phyloP scores from a whole-genome alignment of 2,113 vertebrate genomes.

The Nyctereutes procyonoides region DNA sequence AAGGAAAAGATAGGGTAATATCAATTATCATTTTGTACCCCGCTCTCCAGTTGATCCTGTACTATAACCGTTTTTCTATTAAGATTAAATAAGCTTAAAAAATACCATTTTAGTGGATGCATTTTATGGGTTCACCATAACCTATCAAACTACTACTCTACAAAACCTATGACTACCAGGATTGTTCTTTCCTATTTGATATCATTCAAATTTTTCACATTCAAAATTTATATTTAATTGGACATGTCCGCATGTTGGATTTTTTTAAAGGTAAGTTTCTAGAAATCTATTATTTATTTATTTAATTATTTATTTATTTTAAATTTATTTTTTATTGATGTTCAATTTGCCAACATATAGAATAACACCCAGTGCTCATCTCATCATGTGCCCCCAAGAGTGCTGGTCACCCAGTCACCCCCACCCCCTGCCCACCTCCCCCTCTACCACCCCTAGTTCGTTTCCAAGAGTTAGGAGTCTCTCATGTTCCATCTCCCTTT shows the following conservation, averaged over 20 bases:
- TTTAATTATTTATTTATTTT: too few species aligned
- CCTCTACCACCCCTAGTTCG: too few species aligned
- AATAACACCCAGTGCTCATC: too few species aligned
- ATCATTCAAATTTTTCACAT: not conserved
- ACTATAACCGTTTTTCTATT: not conserved
- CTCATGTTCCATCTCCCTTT: too few species aligned
- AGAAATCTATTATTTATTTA: not conserved
- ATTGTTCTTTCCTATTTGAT: not conserved
- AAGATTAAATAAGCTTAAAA: not conserved
- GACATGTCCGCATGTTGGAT: not conserved
- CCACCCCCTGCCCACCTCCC: too few species aligned
- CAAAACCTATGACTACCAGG: not conserved
- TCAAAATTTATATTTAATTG: not conserved
- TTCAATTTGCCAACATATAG: too few species aligned
- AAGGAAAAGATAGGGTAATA: not conserved
- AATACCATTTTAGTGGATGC: not conserved
- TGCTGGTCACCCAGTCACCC: too few species aligned
- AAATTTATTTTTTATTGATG: too few species aligned
- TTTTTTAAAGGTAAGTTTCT: not conserved
- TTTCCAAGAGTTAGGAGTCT: too few species aligned
- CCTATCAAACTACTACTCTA: not conserved
- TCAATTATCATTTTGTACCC: not conserved
- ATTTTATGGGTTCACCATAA: not conserved
- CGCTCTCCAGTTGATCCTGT: not conserved
- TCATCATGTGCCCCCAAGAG: too few species aligned